Conservation (phyloP, 2,888 invertebrate species). For the Alloscopus bannaensis region DNA sequence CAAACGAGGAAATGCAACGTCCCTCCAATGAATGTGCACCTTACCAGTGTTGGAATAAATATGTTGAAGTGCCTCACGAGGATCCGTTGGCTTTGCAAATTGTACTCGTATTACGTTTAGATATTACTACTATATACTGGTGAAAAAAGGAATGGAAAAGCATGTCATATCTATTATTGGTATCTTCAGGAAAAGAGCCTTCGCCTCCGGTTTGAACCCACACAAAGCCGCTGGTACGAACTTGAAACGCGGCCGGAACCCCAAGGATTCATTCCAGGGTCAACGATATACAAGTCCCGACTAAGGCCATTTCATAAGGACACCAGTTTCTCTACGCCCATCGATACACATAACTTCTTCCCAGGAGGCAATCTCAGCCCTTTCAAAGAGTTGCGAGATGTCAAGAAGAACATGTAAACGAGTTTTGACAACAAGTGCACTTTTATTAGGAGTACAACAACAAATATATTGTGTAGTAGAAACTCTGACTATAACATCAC, state of each 20-base stretch:
- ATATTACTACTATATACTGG: neutral
- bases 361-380: constrained; percentile 66
- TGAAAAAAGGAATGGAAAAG: too few relatives aligned
- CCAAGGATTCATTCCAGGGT: constrained; percentile 52
- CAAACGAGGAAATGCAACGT: constrained; percentile 56
- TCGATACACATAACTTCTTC: constrained; percentile 33
- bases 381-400: constrained; percentile 68
- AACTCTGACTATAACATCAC: too few relatives aligned
- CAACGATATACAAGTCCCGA: constrained; percentile 60
- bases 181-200: constrained; percentile 60
- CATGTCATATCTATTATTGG: constrained; percentile 7
- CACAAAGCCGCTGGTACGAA: constrained; percentile 70
- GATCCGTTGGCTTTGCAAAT: constrained; percentile 22
- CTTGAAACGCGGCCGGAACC: constrained; percentile 56
- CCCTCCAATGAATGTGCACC: constrained; percentile 53
- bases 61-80: constrained; percentile 8
- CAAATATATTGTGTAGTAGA: too few relatives aligned
- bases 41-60: constrained; percentile 45
- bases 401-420: constrained; percentile 60
- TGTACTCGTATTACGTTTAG: constrained; percentile 3
- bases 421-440: too few relatives aligned
- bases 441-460: too few relatives aligned
- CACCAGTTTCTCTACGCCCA: constrained; percentile 67
- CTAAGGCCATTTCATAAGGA: constrained; percentile 65
- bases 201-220: constrained; percentile 60